Evolutionary conservation across 2,888 invertebrate species (phyloP), one percentile per base, ranked within the genome.

Genomic region (Noctua fimbriata): DNA sequence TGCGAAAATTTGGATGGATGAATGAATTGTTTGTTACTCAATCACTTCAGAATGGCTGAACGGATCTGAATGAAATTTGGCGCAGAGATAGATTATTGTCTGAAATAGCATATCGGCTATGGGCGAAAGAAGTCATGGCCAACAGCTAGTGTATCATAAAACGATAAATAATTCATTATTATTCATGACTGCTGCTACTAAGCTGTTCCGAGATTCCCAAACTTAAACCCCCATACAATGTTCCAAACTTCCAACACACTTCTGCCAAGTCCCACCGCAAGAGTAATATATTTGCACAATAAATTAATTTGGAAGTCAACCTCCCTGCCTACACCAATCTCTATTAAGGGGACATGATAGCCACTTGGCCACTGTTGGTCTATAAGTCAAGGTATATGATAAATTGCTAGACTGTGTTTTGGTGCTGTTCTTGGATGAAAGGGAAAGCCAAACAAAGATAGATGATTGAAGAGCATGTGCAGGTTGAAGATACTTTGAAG

Each of bases 341-440:
- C 75, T 78, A 86, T 84, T 82, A 86, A 28, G 36, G 60, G 24
- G 76, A 83, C 86, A 86, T 81, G 73, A 83, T 85, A 87, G 87
- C 87, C 84, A 79, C 85, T 87, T 87, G 75, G 67, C 36, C 52
- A 36, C n/a, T 70, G 67, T 49, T 18, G 77, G 73, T 83, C 67
- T 60, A 69, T 83, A 69, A 79, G 63, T 73, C 87, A 77, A 70
- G 41, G 63, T 58, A n/a, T 71, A 69, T 86, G 76, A 81, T 70
- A 67, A 67, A 85, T 73, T 66, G 74, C 41, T 44, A 24, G 55
- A 58, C 14, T 47, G 21, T 55, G n/a, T 79, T 71, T 66, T 47
- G 16, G 36, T 70, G 21, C 6, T 52, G 47, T n/a, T 69, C 32
- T 63, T 60, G 47, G 67, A 55, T 32, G 65, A 70, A 70, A 79